A percentile compares a stretch with the other conserved stretches of the same genome.
phyloP scores from a whole-genome alignment of 2,888 invertebrate species.

The Lithodes maja region DNA sequence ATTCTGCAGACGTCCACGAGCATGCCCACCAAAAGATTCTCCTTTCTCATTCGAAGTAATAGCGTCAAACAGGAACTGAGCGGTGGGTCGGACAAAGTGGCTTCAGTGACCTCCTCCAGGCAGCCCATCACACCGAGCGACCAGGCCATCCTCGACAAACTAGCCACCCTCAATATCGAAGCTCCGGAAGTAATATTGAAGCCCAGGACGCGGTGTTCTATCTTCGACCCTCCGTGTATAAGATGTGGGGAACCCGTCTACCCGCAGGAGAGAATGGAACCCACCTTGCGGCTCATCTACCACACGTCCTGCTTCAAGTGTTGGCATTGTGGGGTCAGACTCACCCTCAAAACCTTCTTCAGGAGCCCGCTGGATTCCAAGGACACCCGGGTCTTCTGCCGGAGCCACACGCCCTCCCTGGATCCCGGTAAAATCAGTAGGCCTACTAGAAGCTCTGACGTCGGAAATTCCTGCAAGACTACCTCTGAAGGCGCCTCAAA shows the following conservation, averaged over 20 bases:
- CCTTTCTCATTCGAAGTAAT: constrained; percentile 66
- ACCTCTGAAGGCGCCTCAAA: background rate
- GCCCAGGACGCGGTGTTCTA: constrained; percentile 9
- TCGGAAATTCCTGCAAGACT: background rate
- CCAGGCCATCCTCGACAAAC: constrained; percentile 68
- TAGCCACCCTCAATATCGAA: constrained; percentile 61
- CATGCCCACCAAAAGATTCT: constrained; percentile 68
- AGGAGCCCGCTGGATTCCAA: constrained; percentile 58
- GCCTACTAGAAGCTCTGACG: background rate
- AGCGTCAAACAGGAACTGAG: constrained; percentile 34
- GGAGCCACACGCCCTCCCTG: constrained; percentile 62
- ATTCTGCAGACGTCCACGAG: constrained; percentile 55
- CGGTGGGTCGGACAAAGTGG: background rate
- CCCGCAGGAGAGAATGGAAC: constrained; percentile 59
- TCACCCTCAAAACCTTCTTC: constrained; percentile 66
- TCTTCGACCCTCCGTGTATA: constrained; percentile 64
- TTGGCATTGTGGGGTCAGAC: constrained; percentile 59
- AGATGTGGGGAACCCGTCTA: constrained; percentile 67
- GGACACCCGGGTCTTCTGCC: constrained; percentile 66
- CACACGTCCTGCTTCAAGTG: constrained; percentile 69
- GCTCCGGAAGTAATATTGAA: constrained; percentile 24
- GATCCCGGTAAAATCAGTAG: constrained; percentile 47
- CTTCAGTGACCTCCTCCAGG: background rate
- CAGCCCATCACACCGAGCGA: constrained; percentile 63
- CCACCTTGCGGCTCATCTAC: constrained; percentile 57